A percentile compares a stretch with the other conserved stretches of the same genome.
phyloP scores from a whole-genome alignment of 1,140 invertebrate species.

The Geopemphigus sp. region DNA sequence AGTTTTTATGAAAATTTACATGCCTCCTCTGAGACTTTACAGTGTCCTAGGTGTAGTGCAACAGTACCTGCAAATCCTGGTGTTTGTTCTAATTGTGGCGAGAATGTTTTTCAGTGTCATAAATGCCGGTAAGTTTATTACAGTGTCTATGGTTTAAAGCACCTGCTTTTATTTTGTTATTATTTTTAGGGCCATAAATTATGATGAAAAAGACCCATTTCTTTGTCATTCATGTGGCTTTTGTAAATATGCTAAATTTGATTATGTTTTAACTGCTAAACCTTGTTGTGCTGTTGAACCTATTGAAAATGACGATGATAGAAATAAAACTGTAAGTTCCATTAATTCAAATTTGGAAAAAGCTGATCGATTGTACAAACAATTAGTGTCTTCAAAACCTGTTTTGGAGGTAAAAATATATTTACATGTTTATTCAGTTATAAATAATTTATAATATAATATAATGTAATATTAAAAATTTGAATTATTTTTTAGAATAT shows the following conservation, averaged over 20 bases:
- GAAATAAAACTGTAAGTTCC: slow-evolving; percentile 72
- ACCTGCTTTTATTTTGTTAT: neutral
- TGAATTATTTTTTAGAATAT: slow-evolving; percentile 59
- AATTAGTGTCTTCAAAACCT: slow-evolving; percentile 84
- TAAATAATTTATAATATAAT: too few species aligned
- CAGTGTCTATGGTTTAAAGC: neutral
- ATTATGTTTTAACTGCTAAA: slow-evolving; percentile 85
- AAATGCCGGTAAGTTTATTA: slow-evolving; percentile 74
- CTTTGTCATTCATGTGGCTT: slow-evolving; percentile 97
- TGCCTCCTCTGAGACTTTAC: slow-evolving; percentile 82
- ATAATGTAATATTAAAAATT: neutral
- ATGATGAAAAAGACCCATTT: slow-evolving; percentile 99
- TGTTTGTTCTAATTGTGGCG: slow-evolving; percentile 95
- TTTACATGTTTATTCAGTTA: neutral
- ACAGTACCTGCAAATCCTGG: slow-evolving; percentile 95
- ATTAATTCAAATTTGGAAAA: slow-evolving; percentile 90
- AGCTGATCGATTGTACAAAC: slow-evolving; percentile 90
- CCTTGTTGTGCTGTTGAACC: slow-evolving; percentile 94
- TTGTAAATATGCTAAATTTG: slow-evolving; percentile 99
- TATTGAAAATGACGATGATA: slow-evolving; percentile 94
- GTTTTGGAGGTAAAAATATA: slow-evolving; percentile 68
- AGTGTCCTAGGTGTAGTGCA: slow-evolving; percentile 93
- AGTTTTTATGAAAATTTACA: slow-evolving; percentile 93
- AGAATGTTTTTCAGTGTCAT: slow-evolving; percentile 98
- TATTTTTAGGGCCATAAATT: slow-evolving; percentile 82